Percentiles rank a stretch among this genome's conserved stretches.
Conservation (phyloP, 2,888 invertebrate genomes). For the Temnothorax unifasciatus region DNA sequence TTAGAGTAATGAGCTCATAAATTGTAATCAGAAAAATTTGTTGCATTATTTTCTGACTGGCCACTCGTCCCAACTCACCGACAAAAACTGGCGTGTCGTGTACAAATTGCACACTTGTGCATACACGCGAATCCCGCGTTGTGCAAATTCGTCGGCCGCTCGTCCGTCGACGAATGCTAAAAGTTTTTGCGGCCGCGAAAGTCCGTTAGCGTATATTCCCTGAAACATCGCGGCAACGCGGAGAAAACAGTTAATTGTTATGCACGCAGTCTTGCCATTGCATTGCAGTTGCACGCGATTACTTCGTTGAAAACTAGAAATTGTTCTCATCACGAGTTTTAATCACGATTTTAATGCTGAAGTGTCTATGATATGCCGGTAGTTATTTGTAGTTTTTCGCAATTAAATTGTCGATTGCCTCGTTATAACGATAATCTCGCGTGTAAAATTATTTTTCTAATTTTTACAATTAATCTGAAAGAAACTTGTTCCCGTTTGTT, state of each 20-base stretch:
- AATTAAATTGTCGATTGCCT: not conserved
- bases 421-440: not conserved
- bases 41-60: not conserved
- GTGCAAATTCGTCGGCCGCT: not conserved
- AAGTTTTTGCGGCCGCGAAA: slow-evolving; percentile 31
- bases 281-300: not conserved
- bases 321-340: not conserved
- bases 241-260: slow-evolving; percentile 38
- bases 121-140: not conserved
- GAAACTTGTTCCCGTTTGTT: not conserved
- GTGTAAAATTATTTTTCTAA: not conserved
- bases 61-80: not conserved
- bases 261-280: not conserved
- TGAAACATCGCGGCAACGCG: not conserved
- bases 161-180: not conserved
- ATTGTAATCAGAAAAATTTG: not conserved
- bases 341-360: not conserved
- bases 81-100: not conserved
- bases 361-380: not conserved
- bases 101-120: slow-evolving; percentile 14
- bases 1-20: not conserved
- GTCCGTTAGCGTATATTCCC: not conserved
- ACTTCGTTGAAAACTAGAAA: slow-evolving; percentile 22
- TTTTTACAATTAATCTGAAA: not conserved
- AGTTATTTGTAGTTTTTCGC: not conserved